A percentile compares a stretch with the other conserved stretches of the same genome.
These are phyloP conservation scores for Anthoscopus minutus DNA, from an alignment of 2,113 vertebrate genomes.

Conservation along the genomic window DNA sequence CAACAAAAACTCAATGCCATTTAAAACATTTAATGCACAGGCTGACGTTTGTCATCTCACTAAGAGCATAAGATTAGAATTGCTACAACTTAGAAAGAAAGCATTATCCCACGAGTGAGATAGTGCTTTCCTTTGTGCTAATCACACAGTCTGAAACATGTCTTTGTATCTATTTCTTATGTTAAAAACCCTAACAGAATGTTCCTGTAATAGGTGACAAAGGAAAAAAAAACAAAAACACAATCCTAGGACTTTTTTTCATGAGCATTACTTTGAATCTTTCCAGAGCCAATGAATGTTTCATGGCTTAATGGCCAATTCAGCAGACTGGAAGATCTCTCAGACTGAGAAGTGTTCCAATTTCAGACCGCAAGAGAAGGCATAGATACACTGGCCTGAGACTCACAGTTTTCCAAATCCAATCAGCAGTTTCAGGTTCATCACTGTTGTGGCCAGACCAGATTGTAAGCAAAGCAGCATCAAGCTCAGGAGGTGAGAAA, in stretches of 20 bases:
- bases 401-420: background rate
- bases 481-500: background rate
- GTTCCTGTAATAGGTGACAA: background rate
- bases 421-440: background rate
- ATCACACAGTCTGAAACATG: background rate
- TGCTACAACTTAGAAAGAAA: background rate
- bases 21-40: background rate
- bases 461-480: background rate
- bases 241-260: background rate
- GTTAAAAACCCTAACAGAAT: background rate
- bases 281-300: background rate
- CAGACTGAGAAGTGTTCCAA: background rate
- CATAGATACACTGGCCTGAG: background rate
- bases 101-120: background rate
- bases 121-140: background rate
- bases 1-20: background rate
- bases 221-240: accelerated
- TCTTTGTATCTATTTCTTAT: background rate
- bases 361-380: background rate
- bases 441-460: background rate
- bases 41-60: background rate
- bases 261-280: background rate
- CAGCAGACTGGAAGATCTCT: background rate
- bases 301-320: background rate
- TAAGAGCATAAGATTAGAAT: background rate